Conservation (phyloP, 2,888 invertebrate species). For the Anagyrus pseudococci region DNA sequence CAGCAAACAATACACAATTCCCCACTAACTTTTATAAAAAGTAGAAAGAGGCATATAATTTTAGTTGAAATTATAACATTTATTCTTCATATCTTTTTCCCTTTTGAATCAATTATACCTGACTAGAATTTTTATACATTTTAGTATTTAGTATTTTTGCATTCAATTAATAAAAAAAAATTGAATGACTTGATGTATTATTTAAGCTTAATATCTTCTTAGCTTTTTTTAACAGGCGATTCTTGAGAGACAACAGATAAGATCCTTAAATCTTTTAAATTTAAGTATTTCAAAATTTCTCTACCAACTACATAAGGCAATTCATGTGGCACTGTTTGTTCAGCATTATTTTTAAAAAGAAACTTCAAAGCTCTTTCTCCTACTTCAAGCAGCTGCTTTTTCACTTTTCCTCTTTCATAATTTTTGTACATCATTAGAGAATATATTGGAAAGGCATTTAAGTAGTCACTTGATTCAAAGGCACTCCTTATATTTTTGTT, state of each 20-base stretch:
- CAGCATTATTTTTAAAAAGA: constrained; percentile 26
- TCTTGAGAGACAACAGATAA: constrained; percentile 20
- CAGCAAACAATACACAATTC: too few species aligned
- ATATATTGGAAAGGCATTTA: constrained; percentile 31
- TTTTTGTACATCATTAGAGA: constrained; percentile 30
- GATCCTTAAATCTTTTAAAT: constrained; percentile 32
- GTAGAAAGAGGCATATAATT: too few species aligned
- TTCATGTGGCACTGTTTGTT: constrained; percentile 29
- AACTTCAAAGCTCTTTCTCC: constrained; percentile 27
- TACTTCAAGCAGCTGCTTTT: constrained; percentile 28
- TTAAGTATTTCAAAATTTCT: constrained; percentile 31
- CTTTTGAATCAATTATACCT: too few species aligned
- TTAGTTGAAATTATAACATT: too few species aligned
- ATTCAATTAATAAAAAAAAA: too few species aligned
- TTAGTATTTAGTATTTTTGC: too few species aligned
- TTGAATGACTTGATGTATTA: too few species aligned
- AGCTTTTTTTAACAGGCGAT: constrained; percentile 6
- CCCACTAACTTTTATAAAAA: too few species aligned
- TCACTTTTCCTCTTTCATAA: constrained; percentile 26
- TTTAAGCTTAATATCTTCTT: too few species aligned
- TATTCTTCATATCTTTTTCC: too few species aligned
- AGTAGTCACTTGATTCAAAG: constrained; percentile 29
- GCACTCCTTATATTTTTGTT: constrained; percentile 29
- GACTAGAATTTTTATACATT: too few species aligned
- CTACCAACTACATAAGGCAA: constrained; percentile 36